A percentile compares a stretch with the other conserved stretches of the same genome.
Conservation (phyloP, 1,140 invertebrate species). For the Drosophila nannoptera region DNA sequence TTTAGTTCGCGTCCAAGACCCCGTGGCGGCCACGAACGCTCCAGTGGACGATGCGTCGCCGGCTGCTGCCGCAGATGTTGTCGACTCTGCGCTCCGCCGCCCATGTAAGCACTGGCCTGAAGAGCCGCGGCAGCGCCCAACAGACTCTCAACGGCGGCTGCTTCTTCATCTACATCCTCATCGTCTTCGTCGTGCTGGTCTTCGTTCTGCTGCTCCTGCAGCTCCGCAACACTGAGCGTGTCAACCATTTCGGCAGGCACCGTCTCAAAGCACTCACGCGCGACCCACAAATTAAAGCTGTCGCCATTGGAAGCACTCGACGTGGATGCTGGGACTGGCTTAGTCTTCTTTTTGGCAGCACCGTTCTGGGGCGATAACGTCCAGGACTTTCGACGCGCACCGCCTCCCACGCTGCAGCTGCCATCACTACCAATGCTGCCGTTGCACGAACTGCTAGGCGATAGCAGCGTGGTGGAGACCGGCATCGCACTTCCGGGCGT, state of each 20-base stretch:
- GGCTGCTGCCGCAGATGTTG: slow-evolving; percentile 67
- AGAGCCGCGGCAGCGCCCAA: slow-evolving; percentile 68
- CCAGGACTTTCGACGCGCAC: slow-evolving; percentile 74
- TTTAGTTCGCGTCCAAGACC: slow-evolving; percentile 62
- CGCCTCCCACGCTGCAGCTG: slow-evolving; percentile 62
- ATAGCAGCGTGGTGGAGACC: slow-evolving; percentile 42
- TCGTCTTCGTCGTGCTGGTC: slow-evolving; percentile 41
- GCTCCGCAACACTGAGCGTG: slow-evolving; percentile 54
- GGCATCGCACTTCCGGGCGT: slow-evolving; percentile 34
- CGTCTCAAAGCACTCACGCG: slow-evolving; percentile 74
- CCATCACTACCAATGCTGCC: slow-evolving; percentile 73
- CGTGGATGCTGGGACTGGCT: slow-evolving; percentile 11
- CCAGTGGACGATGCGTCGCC: slow-evolving; percentile 81
- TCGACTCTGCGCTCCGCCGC: slow-evolving; percentile 37
- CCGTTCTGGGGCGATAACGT: slow-evolving; percentile 70
- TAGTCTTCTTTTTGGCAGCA: slow-evolving; percentile 58
- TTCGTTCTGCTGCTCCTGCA: slow-evolving; percentile 55
- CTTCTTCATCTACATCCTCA: slow-evolving; percentile 64
- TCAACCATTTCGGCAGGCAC: slow-evolving; percentile 75
- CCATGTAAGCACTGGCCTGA: slow-evolving; percentile 47
- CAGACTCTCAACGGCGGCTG: slow-evolving; percentile 70
- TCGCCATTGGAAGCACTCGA: slow-evolving; percentile 46
- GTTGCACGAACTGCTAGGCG: slow-evolving; percentile 73
- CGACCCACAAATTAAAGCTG: slow-evolving; percentile 73
- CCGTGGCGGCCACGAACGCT: slow-evolving; percentile 82